Conservation (phyloP, 2,888 invertebrate species). For the Drosophila diplacantha region DNA sequence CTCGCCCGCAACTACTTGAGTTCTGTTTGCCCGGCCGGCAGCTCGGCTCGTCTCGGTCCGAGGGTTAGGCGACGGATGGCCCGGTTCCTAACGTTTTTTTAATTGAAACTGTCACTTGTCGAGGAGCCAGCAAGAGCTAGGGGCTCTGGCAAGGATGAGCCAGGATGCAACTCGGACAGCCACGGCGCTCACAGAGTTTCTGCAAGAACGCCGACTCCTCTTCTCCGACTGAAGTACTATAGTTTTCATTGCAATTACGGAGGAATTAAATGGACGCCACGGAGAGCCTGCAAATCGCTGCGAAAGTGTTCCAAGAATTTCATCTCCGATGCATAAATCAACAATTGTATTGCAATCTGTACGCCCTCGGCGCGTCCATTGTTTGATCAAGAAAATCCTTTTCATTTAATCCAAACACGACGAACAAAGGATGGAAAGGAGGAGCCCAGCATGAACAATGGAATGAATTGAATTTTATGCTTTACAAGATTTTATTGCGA, state of each 20-base stretch:
- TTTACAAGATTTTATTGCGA: constrained; percentile 63
- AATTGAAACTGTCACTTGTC: constrained; percentile 70
- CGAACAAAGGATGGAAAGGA: constrained; percentile 2
- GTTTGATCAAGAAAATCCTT: constrained; percentile 62
- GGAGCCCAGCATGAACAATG: constrained; percentile 43
- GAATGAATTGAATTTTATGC: constrained; percentile 60
- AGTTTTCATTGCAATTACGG: constrained; percentile 36
- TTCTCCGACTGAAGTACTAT: constrained; percentile 37
- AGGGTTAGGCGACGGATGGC: constrained; percentile 15
- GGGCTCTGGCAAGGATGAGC: constrained; percentile 7
- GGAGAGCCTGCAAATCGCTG: constrained; percentile 38
- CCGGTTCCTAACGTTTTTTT: constrained; percentile 45
- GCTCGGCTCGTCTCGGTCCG: constrained; percentile 14
- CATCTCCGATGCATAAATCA: constrained; percentile 60
- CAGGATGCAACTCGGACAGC: constrained; percentile 41
- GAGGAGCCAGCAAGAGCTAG: constrained; percentile 32
- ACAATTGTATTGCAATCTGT: constrained; percentile 41
- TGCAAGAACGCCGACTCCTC: constrained; percentile 61
- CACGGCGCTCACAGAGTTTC: constrained; percentile 59
- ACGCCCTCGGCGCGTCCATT: constrained; percentile 36
- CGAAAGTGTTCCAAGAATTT: constrained; percentile 56
- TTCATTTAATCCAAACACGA: constrained; percentile 44
- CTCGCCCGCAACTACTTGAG: constrained; percentile 60
- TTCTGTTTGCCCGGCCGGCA: constrained; percentile 29
- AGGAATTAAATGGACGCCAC: constrained; percentile 24